Conservation (phyloP, 92 coral and sea anemone species). For the Ricordea florida region DNA sequence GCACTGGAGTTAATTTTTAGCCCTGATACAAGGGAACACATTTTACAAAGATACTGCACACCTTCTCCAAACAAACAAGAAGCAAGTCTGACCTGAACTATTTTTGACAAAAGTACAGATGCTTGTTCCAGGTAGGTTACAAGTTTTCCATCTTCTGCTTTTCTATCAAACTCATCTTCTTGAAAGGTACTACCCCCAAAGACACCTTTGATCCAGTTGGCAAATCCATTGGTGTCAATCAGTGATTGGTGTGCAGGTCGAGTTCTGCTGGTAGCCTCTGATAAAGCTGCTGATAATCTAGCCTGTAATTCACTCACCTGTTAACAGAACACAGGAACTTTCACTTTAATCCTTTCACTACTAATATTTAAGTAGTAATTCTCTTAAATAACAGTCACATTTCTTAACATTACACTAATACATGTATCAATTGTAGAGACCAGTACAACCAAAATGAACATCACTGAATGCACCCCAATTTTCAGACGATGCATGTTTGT, state of each 20-base stretch:
- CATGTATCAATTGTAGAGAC: no score
- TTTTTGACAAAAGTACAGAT: slow-evolving; percentile 17
- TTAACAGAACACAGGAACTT: not conserved
- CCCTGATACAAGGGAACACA: no score
- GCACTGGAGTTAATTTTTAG: no score
- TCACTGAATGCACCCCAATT: no score
- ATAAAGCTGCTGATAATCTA: slow-evolving; percentile 47
- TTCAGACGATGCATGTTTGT: no score
- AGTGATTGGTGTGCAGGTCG: slow-evolving; percentile 14
- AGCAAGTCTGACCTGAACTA: slow-evolving; percentile 65
- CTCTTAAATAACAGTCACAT: not conserved
- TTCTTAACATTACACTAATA: no score
- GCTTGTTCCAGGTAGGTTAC: slow-evolving; percentile 66
- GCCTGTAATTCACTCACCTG: slow-evolving; percentile 56
- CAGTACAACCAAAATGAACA: no score
- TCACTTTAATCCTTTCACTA: not conserved
- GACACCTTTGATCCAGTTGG: slow-evolving; percentile 58
- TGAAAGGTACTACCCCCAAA: slow-evolving; percentile 54
- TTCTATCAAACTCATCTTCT: slow-evolving; percentile 41
- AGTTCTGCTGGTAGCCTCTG: slow-evolving; percentile 16
- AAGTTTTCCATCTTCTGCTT: slow-evolving; percentile 61
- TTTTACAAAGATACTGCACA: no score
- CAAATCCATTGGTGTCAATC: slow-evolving; percentile 15
- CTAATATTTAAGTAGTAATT: not conserved
- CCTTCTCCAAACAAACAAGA: no score